Base-by-base conservation (phyloP, 2,888 invertebrate genomes). In the Synergus itoensis region DNA sequence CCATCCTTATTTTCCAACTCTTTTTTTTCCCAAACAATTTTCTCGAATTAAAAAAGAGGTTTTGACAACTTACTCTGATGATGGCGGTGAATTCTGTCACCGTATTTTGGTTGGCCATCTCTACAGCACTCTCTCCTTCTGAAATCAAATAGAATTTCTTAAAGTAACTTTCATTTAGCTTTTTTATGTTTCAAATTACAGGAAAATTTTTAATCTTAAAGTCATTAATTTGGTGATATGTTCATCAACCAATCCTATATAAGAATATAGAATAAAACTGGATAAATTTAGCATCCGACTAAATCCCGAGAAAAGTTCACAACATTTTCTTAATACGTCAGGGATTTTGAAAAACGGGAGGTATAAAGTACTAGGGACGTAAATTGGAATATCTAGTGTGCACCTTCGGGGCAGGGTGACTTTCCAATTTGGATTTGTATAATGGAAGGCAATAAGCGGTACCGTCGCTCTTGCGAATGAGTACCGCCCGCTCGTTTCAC, bases 381-480 rank as follows among this genome's bases (percentile, higher is more conserved):
- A 73, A 73, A 36, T 4, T 73, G 18, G 40, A 57, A 73, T 73
- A n/a, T 73, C 9, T 57, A 18, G 65, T 48, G 73, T 48, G 73
- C 18, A 73, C 76, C 60, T 76, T 76, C 45, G 21, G 76, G 62
- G 76, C 62, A 76, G 43, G 21, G 63, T 43, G 79, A 77, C 77
- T 79, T 77, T 79, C 67, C 79, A 79, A 79, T 79, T 79, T 79
- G 79, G 79, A 79, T 79, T 79, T 79, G 79, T 79, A 79, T 79
- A 79, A 79, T 79, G 69, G 76, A 77, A 77, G 60, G 77, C 69
- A 79, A 77, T 79, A 79, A 79, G 79, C 67, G 77, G 79, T 62
- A 67, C 62, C 53, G 75, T 40, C 73, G 53, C 73, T 73, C 73
- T 73, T 40, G 53, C 53, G 73, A 73, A 73, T 73, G 73, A 73